These are phyloP conservation scores for Mesoclemmys tuberculata DNA, from an alignment of 2,113 vertebrate species.

Conservation along the genomic window DNA sequence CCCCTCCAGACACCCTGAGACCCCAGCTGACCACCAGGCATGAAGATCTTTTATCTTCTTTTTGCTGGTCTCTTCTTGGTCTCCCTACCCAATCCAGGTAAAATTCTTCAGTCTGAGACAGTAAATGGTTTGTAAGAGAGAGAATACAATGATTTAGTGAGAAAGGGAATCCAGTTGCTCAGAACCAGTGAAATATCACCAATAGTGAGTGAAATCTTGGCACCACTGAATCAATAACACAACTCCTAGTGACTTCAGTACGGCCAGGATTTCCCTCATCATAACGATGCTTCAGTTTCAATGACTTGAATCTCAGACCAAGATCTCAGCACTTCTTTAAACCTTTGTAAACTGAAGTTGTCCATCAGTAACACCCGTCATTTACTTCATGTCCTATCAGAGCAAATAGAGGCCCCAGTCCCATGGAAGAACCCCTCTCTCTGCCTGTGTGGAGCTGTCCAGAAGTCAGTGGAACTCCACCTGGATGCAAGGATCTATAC, in stretches of 20 bases:
- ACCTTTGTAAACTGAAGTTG: neutral
- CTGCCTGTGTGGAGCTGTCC: neutral
- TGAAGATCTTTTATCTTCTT: neutral
- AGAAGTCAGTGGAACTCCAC: neutral
- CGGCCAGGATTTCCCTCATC: neutral
- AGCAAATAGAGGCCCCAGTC: neutral
- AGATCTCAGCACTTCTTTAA: neutral
- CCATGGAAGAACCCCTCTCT: neutral
- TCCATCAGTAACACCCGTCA: neutral
- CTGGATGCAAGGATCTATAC: neutral
- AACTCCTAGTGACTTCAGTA: constrained; percentile 22
- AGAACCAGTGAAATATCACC: constrained; percentile 50
- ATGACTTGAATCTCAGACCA: neutral
- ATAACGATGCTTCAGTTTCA: neutral
- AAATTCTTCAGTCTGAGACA: neutral
- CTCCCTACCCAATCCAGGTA: constrained; percentile 58
- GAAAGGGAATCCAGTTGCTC: neutral
- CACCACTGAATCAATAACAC: constrained; percentile 17
- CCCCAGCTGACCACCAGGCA: neutral
- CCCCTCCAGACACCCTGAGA: neutral
- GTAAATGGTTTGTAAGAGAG: neutral
- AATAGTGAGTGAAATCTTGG: neutral
- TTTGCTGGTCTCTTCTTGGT: neutral
- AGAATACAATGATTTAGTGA: constrained; percentile 50
- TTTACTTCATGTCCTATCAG: neutral